phyloP scores from a whole-genome alignment of 2,888 invertebrate species.

The Nesidiocoris tenuis region DNA sequence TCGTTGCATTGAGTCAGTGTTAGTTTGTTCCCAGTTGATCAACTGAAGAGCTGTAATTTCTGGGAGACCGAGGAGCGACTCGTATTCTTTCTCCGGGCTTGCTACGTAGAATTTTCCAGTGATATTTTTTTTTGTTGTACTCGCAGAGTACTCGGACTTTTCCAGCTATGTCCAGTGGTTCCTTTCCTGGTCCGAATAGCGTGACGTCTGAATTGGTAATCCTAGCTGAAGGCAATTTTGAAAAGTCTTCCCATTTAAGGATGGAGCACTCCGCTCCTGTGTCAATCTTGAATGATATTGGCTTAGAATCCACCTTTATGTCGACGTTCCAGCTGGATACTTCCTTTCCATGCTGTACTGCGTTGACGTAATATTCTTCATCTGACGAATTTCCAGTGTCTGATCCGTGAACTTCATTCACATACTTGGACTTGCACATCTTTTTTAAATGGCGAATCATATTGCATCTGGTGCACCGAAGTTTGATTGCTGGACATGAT shows the following conservation, averaged over 20 bases:
- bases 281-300: slow-evolving; percentile 15
- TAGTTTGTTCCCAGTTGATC: neutral
- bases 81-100: neutral
- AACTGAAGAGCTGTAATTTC: slow-evolving; percentile 1
- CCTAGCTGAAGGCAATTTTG: neutral
- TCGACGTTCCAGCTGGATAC: neutral
- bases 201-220: neutral
- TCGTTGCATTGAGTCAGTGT: no score
- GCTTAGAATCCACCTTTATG: neutral
- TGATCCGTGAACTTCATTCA: neutral
- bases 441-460: neutral
- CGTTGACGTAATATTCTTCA: neutral
- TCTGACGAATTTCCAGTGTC: no score
- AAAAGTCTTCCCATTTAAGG: neutral
- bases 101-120: slow-evolving; percentile 1
- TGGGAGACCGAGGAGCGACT: slow-evolving; percentile 17
- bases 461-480: neutral
- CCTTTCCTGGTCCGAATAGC: slow-evolving; percentile 16
- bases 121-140: neutral
- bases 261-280: slow-evolving; percentile 26
- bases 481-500: slow-evolving; percentile 12
- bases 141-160: neutral
- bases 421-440: neutral
- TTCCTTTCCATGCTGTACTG: neutral
- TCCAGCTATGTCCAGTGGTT: slow-evolving; percentile 5